Evolutionary conservation across 2,888 invertebrate species (phyloP), one percentile per base, ranked within the genome.

Genomic region (Amblyjoppa fuscipennis): DNA sequence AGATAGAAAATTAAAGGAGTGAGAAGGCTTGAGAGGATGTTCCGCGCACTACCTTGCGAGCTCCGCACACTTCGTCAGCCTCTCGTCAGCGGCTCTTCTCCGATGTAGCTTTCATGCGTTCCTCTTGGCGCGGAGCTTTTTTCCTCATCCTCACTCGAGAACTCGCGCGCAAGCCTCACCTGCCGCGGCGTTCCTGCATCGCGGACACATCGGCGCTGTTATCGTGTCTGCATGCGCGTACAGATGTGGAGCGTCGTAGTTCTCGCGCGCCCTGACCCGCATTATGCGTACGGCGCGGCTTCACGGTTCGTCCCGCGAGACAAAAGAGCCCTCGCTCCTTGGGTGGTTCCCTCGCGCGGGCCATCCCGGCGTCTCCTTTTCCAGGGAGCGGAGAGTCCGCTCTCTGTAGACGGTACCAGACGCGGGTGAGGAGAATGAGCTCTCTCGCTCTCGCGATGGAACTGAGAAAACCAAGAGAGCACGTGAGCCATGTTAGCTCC

Each of bases 241-340:
- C 49, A 71, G 69, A 74, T 59, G 38, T 38, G 68, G 74, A 28
- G 31, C 28, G 28, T 61, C 25, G 66, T 66, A 69, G 51, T 49
- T 70, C 79, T 76, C 51, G 84, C 69, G 82, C 81, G 20, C 87
- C 86, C 85, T 87, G 88, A 88, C 88, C 87, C 85, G 87, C 86
- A 88, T 88, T 83, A 87, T 85, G 87, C 87, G 83, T 85, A 77
- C 71, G 74, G 91, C 90, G 89, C 89, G 90, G 91, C 91, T 93
- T 92, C 90, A 90, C 92, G 90, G 91, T 90, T 92, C 61, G 38
- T 20, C 80, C 85, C 86, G 89, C 80, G 90, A 91, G 91, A 93
- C 93, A 92, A 93, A 93, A 93, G 92, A 90, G 88, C 89, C 77
- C 84, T 77, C 74, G 80, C 87, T 87, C 86, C 88, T 85, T 87